Conservation (phyloP, 1,140 invertebrate genomes). For the Calosoma granatense region DNA sequence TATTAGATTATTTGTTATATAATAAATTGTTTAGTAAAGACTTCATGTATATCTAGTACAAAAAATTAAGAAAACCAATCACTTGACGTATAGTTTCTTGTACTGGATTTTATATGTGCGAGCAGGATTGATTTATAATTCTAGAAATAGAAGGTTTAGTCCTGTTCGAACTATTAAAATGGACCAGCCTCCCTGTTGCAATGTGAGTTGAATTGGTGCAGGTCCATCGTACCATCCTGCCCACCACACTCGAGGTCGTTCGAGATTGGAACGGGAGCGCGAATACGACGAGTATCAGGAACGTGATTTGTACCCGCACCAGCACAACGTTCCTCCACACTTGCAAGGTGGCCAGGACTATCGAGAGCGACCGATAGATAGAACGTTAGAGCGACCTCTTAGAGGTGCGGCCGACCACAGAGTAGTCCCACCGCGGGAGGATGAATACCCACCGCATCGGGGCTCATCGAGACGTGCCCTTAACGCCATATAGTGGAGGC, state of each 20-base stretch:
- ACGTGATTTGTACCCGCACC: constrained; percentile 23
- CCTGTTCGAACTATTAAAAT: too few species aligned
- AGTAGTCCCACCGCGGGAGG: constrained; percentile 24
- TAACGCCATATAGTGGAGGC: constrained; percentile 42
- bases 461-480: constrained; percentile 39
- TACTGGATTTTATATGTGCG: too few species aligned
- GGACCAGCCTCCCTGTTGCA: too few species aligned
- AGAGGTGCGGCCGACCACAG: constrained; percentile 23
- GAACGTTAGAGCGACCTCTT: constrained; percentile 20
- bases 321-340: constrained; percentile 22
- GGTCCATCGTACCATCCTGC: constrained; percentile 29
- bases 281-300: constrained; percentile 36
- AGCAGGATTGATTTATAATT: too few species aligned
- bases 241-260: constrained; percentile 25
- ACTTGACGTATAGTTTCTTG: too few species aligned
- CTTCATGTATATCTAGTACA: too few species aligned
- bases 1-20: too few species aligned
- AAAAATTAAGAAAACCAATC: too few species aligned
- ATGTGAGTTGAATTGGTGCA: too few species aligned
- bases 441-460: constrained; percentile 39
- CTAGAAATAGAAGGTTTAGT: too few species aligned
- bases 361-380: constrained; percentile 19
- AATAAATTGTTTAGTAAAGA: too few species aligned
- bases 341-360: constrained; percentile 28
- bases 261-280: constrained; percentile 32